These are phyloP conservation scores for Julus scandinavius DNA, from an alignment of 2,888 invertebrate species.

Conservation along the genomic window DNA sequence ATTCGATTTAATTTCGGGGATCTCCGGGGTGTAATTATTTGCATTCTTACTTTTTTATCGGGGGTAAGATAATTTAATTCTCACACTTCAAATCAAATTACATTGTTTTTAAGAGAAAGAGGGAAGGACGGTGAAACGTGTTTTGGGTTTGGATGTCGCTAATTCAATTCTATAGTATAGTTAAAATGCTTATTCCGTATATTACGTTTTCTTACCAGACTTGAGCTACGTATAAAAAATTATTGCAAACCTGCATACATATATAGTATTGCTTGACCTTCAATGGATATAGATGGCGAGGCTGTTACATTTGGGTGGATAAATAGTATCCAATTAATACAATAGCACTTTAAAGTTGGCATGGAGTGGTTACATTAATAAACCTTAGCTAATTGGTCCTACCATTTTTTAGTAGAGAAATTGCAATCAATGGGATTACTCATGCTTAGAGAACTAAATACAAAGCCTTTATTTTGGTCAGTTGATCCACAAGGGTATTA, in stretches of 20 bases:
- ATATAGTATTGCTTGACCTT: background rate
- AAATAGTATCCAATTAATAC: background rate
- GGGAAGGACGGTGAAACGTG: constrained; percentile 26
- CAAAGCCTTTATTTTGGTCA: background rate
- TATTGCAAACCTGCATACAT: background rate
- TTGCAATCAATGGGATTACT: background rate
- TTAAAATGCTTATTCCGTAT: background rate
- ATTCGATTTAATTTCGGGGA: constrained; percentile 22
- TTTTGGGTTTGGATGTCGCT: constrained; percentile 1
- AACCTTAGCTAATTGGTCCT: background rate
- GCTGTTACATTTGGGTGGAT: background rate
- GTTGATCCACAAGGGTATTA: background rate
- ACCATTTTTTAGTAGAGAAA: background rate
- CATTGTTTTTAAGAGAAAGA: constrained; percentile 43
- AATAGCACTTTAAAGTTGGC: background rate
- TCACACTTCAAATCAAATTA: constrained; percentile 36
- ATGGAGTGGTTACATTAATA: background rate
- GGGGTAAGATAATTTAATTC: constrained; percentile 16
- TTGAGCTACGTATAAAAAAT: background rate
- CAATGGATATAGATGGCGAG: background rate
- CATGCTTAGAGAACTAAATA: background rate
- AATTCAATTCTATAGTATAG: background rate
- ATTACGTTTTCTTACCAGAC: background rate
- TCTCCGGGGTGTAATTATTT: constrained; percentile 40
- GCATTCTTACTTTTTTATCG: constrained; percentile 15